These are phyloP conservation scores for Cathartes aura DNA, from an alignment of 2,113 vertebrate genomes.

Conservation along the genomic window DNA sequence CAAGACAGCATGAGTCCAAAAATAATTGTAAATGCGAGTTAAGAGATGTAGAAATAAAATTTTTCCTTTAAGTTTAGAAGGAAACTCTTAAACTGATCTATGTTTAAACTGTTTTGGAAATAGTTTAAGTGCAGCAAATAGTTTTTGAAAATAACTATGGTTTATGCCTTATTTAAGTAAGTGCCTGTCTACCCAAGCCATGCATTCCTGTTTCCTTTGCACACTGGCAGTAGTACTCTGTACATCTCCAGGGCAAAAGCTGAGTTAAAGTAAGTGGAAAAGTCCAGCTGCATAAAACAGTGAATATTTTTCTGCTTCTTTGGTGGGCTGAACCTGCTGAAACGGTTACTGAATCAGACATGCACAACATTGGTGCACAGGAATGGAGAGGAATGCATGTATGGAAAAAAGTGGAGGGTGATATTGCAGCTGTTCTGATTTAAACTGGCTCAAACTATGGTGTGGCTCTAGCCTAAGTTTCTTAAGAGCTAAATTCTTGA, in stretches of 20 bases:
- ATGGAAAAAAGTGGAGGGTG: not conserved
- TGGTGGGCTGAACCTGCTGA: not conserved
- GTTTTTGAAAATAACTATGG: not conserved
- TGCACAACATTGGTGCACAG: not conserved
- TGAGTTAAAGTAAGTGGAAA: not conserved
- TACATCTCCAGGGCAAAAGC: not conserved
- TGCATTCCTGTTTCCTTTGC: not conserved
- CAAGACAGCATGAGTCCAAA: not conserved
- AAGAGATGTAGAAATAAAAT: not conserved
- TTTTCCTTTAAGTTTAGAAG: not conserved
- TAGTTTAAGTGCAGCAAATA: not conserved
- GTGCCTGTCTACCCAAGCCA: not conserved
- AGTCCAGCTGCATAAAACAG: not conserved
- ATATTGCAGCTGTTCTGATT: not conserved
- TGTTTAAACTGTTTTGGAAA: not conserved
- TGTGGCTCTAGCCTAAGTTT: not conserved
- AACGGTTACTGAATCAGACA: not conserved
- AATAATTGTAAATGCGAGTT: not conserved
- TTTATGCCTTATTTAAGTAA: not conserved
- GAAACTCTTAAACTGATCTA: not conserved
- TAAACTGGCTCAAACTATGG: not conserved
- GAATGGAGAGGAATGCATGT: not conserved
- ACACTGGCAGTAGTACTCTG: not conserved
- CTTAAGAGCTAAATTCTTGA: not conserved
- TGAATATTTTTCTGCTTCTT: not conserved